Percentiles rank a stretch among this genome's conserved stretches.
These are phyloP conservation scores for Agrotis exclamationis DNA, from an alignment of 2,888 invertebrate species.

Conservation along the genomic window DNA sequence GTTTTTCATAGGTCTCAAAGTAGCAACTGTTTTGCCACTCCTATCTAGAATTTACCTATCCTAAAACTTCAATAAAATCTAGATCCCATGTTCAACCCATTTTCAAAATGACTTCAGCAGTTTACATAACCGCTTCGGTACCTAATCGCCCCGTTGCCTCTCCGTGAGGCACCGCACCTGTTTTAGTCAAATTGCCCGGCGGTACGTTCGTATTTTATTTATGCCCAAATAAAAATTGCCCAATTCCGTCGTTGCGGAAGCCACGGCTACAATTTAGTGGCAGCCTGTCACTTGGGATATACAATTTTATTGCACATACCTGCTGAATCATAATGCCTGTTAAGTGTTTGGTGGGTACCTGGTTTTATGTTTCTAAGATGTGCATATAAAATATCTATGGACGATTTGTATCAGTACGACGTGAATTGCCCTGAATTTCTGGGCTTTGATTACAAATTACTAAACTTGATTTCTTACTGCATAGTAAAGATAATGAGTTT, in stretches of 20 bases:
- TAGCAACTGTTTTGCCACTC: not conserved
- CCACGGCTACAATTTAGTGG: constrained; percentile 74
- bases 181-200: constrained; percentile 87
- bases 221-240: constrained; percentile 85
- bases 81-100: constrained; percentile 1
- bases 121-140: constrained; percentile 33
- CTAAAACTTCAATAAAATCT: not conserved
- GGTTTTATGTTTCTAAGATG: constrained; percentile 16
- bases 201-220: constrained; percentile 85
- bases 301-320: constrained; percentile 51
- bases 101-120: constrained; percentile 12
- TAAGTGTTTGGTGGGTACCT: constrained; percentile 32
- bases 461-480: not conserved
- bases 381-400: not conserved
- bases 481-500: no score
- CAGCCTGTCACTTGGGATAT: constrained; percentile 57
- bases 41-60: not conserved
- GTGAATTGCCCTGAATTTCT: not conserved
- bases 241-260: constrained; percentile 73
- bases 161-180: constrained; percentile 71
- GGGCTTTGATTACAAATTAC: not conserved
- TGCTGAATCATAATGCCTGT: constrained; percentile 56
- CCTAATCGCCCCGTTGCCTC: constrained; percentile 19
- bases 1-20: no score
- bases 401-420: not conserved